Percentiles rank a stretch among this genome's conserved stretches.
Conservation (phyloP, 2,888 invertebrate genomes). For the Ichneumon xanthorius region DNA sequence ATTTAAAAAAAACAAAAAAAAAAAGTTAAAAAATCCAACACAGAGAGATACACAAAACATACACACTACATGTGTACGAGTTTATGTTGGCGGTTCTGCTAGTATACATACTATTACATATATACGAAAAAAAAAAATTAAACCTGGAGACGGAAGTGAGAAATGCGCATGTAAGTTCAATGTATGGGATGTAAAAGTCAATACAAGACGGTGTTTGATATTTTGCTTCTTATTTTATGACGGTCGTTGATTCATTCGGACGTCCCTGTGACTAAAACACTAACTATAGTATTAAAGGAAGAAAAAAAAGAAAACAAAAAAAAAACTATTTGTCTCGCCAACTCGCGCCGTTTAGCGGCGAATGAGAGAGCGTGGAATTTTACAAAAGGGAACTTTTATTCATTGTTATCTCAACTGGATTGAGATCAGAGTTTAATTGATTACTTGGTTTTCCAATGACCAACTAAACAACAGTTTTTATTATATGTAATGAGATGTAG, state of each 20-base stretch:
- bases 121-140: constrained; percentile 64
- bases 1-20: constrained; percentile 37
- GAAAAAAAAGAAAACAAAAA: constrained; percentile 18
- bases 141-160: constrained; percentile 30
- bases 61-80: constrained; percentile 56
- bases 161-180: constrained; percentile 60
- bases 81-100: constrained; percentile 53
- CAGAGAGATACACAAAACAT: constrained; percentile 65
- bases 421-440: constrained; percentile 71
- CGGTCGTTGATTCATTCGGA: constrained; percentile 83
- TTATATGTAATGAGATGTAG: constrained; percentile 65
- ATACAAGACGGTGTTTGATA: constrained; percentile 76
- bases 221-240: constrained; percentile 75
- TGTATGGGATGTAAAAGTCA: constrained; percentile 74
- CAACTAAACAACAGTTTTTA: constrained; percentile 67
- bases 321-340: constrained; percentile 65
- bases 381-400: constrained; percentile 67
- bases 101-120: constrained; percentile 63
- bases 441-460: constrained; percentile 67
- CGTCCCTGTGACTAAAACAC: constrained; percentile 74
- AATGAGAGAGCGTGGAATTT: constrained; percentile 47
- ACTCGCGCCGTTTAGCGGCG: constrained; percentile 60
- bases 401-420: constrained; percentile 72
- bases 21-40: not conserved
- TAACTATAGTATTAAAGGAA: constrained; percentile 61